A percentile compares a stretch with the other conserved stretches of the same genome.
Conservation (phyloP, 2,113 vertebrate species). For the Pontoporia blainvillei region DNA sequence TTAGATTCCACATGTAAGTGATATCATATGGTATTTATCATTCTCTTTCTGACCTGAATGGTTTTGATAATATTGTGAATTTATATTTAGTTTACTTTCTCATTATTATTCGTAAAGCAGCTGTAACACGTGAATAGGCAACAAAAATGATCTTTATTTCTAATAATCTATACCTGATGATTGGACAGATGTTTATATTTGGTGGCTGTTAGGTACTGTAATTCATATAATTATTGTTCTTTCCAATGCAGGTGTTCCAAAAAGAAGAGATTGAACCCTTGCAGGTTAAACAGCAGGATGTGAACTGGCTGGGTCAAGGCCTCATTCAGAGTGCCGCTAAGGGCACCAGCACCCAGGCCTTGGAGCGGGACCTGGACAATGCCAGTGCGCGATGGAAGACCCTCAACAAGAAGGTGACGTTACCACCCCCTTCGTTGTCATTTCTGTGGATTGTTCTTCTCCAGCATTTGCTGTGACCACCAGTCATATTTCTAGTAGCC, state of each 20-base stretch:
- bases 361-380: conserved; percentile 92
- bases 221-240: conserved; percentile 45
- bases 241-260: conserved; percentile 89
- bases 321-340: conserved; percentile 94
- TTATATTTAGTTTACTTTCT: conserved; percentile 25
- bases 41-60: background rate
- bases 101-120: background rate
- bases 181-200: background rate
- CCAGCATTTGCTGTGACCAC: background rate
- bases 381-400: conserved; percentile 93
- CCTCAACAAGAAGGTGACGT: conserved; percentile 94
- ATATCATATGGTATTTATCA: background rate
- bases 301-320: conserved; percentile 93
- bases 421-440: background rate
- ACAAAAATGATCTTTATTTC: conserved; percentile 1
- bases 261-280: conserved; percentile 95
- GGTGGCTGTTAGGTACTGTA: background rate
- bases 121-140: background rate
- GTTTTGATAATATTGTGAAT: background rate
- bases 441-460: background rate
- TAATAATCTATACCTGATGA: background rate
- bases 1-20: background rate
- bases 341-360: conserved; percentile 86
- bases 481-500: background rate
- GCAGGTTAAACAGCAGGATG: conserved; percentile 91